phyloP scores from a whole-genome alignment of 2,888 invertebrate species.

The Amphiduros pacificus region DNA sequence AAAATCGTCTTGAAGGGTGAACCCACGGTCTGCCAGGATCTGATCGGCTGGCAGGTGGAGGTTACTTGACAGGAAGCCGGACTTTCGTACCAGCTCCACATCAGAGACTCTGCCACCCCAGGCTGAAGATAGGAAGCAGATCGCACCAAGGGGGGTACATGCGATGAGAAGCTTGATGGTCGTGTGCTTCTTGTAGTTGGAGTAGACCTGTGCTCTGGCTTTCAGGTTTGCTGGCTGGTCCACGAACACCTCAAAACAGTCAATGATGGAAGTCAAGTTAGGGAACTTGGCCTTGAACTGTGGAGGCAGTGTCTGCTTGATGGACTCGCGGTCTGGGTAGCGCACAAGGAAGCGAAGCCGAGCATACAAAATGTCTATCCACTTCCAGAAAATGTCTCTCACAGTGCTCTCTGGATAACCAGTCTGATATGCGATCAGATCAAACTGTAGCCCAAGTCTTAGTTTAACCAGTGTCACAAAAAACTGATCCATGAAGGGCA shows the following conservation, averaged over 20 bases:
- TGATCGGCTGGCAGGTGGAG: slow-evolving; percentile 30
- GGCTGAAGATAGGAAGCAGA: background rate
- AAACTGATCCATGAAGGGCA: background rate
- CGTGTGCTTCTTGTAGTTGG: background rate
- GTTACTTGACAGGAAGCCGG: slow-evolving; percentile 22
- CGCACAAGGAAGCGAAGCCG: background rate
- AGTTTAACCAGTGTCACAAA: background rate
- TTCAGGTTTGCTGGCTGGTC: background rate
- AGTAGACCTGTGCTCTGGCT: background rate
- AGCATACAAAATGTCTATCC: background rate
- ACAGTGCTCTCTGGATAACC: background rate
- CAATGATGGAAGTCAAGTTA: slow-evolving; percentile 4
- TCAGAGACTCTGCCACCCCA: slow-evolving; percentile 14
- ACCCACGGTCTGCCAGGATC: slow-evolving; percentile 31
- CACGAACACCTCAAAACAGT: slow-evolving; percentile 7
- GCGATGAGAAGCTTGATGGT: background rate
- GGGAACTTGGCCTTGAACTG: background rate
- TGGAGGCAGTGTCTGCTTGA: background rate
- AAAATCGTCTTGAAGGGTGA: slow-evolving; percentile 32
- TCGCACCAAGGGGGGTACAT: background rate
- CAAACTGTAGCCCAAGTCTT: background rate
- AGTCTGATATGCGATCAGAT: background rate
- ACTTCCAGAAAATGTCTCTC: background rate
- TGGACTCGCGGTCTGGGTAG: background rate
- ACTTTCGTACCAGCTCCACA: slow-evolving; percentile 26